Conservation (phyloP, 2,113 vertebrate species). For the Hydropotes inermis region DNA sequence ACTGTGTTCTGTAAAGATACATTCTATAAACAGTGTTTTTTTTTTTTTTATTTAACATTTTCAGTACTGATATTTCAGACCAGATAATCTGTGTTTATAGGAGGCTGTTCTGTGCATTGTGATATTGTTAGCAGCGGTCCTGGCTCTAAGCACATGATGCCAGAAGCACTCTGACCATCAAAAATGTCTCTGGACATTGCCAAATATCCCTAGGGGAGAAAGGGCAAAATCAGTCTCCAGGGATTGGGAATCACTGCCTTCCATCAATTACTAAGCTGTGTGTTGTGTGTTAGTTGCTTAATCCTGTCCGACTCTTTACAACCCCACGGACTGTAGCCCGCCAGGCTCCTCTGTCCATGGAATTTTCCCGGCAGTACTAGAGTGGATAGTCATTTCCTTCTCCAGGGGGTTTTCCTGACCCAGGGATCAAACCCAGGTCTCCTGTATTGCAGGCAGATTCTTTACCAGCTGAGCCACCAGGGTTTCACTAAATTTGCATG, state of each 20-base stretch:
- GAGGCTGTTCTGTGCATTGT: background rate
- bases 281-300: background rate
- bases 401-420: background rate
- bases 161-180: background rate
- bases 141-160: background rate
- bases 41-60: background rate
- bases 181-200: background rate
- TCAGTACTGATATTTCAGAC: background rate
- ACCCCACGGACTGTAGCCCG: background rate
- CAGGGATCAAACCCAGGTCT: background rate
- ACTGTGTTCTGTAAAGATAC: background rate
- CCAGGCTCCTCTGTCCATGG: background rate
- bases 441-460: background rate
- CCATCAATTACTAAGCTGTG: background rate
- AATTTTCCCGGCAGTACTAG: background rate
- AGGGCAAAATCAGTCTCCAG: background rate
- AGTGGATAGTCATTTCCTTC: background rate
- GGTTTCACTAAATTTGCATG: background rate
- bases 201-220: accelerated
- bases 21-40: background rate
- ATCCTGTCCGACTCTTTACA: background rate
- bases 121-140: background rate
- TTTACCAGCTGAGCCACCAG: background rate
- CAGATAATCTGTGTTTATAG: background rate
- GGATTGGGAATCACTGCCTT: background rate